These are phyloP conservation scores for Macrotus californicus DNA, from an alignment of 2,113 vertebrate genomes.

Conservation along the genomic window DNA sequence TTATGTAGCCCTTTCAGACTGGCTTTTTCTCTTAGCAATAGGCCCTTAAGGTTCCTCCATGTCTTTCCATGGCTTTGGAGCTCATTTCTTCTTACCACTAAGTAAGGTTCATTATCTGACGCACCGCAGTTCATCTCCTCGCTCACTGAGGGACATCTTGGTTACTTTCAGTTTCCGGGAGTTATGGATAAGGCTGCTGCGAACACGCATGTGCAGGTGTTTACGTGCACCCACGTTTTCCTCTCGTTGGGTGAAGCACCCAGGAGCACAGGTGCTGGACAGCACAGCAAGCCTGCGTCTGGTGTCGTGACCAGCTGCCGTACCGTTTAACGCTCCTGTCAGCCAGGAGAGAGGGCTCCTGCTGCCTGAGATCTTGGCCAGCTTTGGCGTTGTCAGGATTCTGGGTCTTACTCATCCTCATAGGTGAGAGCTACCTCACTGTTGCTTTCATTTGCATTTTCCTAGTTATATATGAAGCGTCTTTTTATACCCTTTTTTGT, in stretches of 20 bases:
- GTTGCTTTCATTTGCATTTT: not conserved
- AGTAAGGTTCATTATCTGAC: not conserved
- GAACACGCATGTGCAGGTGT: not conserved
- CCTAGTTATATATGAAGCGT: not conserved
- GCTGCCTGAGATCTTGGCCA: rapidly evolving
- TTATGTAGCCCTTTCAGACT: not conserved
- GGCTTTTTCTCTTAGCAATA: not conserved
- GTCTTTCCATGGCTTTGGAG: too few species aligned
- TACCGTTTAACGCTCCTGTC: rapidly evolving
- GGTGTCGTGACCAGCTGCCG: too few species aligned
- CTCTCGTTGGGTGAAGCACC: too few species aligned
- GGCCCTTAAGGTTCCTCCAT: not conserved
- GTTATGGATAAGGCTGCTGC: too few species aligned
- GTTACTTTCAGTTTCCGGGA: too few species aligned
- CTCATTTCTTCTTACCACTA: not conserved
- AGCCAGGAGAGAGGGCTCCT: rapidly evolving
- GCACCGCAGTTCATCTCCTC: too few species aligned
- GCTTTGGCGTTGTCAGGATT: not conserved
- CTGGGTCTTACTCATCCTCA: not conserved
- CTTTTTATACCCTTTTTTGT: not conserved
- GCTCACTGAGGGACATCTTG: too few species aligned
- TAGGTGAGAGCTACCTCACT: not conserved
- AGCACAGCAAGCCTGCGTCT: too few species aligned
- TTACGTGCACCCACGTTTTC: too few species aligned
- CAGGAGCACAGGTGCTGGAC: rapidly evolving